phyloP scores from a whole-genome alignment of 1,140 invertebrate species.

The Drosophila truncata region DNA sequence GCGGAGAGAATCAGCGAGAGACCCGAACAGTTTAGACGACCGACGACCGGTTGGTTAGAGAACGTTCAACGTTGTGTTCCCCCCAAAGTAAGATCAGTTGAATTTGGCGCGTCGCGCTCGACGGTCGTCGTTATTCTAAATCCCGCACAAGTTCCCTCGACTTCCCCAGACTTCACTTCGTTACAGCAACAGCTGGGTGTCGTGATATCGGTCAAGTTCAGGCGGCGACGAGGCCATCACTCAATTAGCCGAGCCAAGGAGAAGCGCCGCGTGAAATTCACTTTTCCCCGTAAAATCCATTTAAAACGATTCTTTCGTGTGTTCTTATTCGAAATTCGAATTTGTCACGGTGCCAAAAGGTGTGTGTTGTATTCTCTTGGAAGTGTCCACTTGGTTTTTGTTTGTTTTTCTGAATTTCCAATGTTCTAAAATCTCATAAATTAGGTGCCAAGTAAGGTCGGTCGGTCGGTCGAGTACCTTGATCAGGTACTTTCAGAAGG shows the following conservation, averaged over 20 bases:
- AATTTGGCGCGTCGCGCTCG: slow-evolving; percentile 67
- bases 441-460: slow-evolving; percentile 40
- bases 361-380: slow-evolving; percentile 53
- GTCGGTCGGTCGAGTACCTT: slow-evolving; percentile 41
- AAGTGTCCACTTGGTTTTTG: slow-evolving; percentile 23
- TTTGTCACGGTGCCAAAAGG: slow-evolving; percentile 79
- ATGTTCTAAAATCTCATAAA: slow-evolving; percentile 26
- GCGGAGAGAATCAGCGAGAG: slow-evolving; percentile 5
- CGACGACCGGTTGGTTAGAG: slow-evolving; percentile 27
- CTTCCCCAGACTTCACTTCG: neutral
- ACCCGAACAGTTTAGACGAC: slow-evolving; percentile 14
- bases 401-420: slow-evolving; percentile 14
- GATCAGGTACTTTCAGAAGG: slow-evolving; percentile 8
- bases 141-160: slow-evolving; percentile 6
- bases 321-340: slow-evolving; percentile 30
- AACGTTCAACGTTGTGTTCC: slow-evolving; percentile 24
- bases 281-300: slow-evolving; percentile 17
- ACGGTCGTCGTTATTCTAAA: slow-evolving; percentile 49
- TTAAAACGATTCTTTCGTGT: slow-evolving; percentile 12
- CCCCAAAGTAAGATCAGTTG: slow-evolving; percentile 47
- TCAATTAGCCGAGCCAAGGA: slow-evolving; percentile 32
- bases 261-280: slow-evolving; percentile 41
- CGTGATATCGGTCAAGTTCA: slow-evolving; percentile 79
- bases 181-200: slow-evolving; percentile 38
- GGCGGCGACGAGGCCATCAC: slow-evolving; percentile 29